These are phyloP conservation scores for Nasonia oneida DNA, from an alignment of 2,888 invertebrate species.

Conservation along the genomic window DNA sequence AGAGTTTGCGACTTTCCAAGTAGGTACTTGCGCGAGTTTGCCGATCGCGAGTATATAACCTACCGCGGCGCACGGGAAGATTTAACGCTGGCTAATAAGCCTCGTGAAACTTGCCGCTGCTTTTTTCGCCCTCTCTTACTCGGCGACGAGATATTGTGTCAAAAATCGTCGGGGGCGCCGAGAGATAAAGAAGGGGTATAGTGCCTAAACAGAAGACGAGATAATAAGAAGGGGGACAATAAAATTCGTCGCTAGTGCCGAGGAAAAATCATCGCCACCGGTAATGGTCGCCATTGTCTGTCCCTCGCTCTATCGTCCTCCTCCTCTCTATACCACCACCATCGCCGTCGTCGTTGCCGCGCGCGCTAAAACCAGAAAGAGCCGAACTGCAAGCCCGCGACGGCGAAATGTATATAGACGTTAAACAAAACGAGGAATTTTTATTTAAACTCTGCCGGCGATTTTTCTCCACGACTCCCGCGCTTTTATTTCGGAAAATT, in stretches of 20 bases:
- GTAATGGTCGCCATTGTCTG: constrained; percentile 73
- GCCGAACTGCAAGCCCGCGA: not conserved
- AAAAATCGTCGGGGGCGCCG: constrained; percentile 9
- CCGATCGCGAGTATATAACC: constrained; percentile 32
- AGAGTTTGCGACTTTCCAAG: constrained; percentile 49
- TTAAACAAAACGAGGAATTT: constrained; percentile 20
- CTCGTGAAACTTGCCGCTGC: constrained; percentile 14
- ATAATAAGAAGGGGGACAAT: constrained; percentile 59
- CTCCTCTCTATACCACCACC: not conserved
- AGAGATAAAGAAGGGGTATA: not conserved
- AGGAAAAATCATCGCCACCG: constrained; percentile 72
- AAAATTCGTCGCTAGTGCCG: constrained; percentile 55
- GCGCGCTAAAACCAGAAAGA: not conserved
- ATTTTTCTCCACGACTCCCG: not conserved
- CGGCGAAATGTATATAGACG: not conserved
- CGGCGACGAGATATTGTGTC: constrained; percentile 16
- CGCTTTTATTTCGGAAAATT: constrained; percentile 14
- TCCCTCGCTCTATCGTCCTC: constrained; percentile 17
- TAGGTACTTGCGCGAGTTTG: constrained; percentile 56
- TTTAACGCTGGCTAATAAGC: constrained; percentile 22
- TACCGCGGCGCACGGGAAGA: not conserved
- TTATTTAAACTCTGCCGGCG: constrained; percentile 34
- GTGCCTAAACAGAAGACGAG: constrained; percentile 55
- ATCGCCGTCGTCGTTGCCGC: no score
- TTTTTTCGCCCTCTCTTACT: not conserved